Conservation (phyloP, 2,888 invertebrate genomes). For the Eupithecia pulchellata region DNA sequence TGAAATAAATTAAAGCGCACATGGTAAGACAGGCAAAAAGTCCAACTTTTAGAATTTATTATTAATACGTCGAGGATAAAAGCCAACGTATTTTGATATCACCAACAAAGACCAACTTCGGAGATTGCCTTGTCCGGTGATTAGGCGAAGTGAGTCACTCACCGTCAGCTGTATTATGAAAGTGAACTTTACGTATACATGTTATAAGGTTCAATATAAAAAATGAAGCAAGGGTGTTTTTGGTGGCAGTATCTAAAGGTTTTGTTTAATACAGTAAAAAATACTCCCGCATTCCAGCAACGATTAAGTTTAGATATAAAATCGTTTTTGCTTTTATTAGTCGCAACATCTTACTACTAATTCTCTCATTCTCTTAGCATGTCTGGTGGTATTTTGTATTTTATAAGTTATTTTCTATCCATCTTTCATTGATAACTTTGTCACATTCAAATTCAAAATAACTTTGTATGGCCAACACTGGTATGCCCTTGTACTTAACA, state of each 20-base stretch:
- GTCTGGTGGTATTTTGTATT: no score
- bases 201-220: neutral
- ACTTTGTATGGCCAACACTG: no score
- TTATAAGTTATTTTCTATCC: no score
- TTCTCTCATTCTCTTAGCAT: no score
- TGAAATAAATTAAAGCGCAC: neutral
- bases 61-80: slow-evolving; percentile 8
- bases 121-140: slow-evolving; percentile 33
- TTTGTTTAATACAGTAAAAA: neutral
- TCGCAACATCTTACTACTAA: no score
- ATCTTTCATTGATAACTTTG: no score
- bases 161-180: neutral
- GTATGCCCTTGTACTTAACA: neutral
- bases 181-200: neutral
- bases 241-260: neutral
- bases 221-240: neutral
- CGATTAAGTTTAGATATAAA: neutral
- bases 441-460: no score
- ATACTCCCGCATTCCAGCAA: neutral
- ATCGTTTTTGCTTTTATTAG: neutral
- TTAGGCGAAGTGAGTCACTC: slow-evolving; percentile 20
- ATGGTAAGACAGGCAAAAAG: neutral
- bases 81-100: slow-evolving; percentile 20
- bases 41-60: neutral
- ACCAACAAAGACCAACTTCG: slow-evolving; percentile 20